Base-by-base conservation (phyloP, 2,797 vertebrate genomes). In the Parauchenoglanis ngamensis region DNA sequence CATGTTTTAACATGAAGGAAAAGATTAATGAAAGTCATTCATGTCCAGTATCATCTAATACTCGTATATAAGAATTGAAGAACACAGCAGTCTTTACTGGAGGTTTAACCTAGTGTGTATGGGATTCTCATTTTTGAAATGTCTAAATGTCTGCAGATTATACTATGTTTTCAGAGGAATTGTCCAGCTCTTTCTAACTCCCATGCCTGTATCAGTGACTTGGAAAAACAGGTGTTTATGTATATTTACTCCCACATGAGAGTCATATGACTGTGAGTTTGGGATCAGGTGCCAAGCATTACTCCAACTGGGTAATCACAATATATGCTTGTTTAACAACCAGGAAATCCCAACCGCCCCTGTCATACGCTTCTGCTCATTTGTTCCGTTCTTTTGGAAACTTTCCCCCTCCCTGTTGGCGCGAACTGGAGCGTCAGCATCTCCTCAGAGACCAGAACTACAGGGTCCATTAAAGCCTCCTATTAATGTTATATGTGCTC, bases 281-380 rank as follows among this genome's bases (percentile, higher is more conserved):
- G 82, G 85, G 75, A 70, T 88, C 87, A 68, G 25, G 83, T 78
- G 90, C 84, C 65, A 78, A 90, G 78, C 40, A 40, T 87, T 54
- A 46, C 19, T 23, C 72, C 88, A 75, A 44, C 87, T 76, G 88
- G 87, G 85, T 85, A 76, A 85, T 68, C 21, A 15, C 46, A 23
- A 44, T 40, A 25, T 67, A 67, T 84, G 59, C 57, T n/a, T 63
- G 75, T 63, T 63, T 49, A 79, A 80, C 76, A 88, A 73, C 8
- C n/a, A 85, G 65, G 76, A 63, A 73, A 40, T 81, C 87, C 76
- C 87, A 70, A 73, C 15, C 46, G 83, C 40, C 75, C 28, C 75
- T 84, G 75, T 73, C 52, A 35, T 28, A 72, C 68, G 2, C 65
- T 31, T 87, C 83, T 61, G 87, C 61, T 88, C 57, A 23, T 85